phyloP scores from a whole-genome alignment of 37 sponge, comb jelly and placozoan genomes.

The Axinella damicornis region DNA sequence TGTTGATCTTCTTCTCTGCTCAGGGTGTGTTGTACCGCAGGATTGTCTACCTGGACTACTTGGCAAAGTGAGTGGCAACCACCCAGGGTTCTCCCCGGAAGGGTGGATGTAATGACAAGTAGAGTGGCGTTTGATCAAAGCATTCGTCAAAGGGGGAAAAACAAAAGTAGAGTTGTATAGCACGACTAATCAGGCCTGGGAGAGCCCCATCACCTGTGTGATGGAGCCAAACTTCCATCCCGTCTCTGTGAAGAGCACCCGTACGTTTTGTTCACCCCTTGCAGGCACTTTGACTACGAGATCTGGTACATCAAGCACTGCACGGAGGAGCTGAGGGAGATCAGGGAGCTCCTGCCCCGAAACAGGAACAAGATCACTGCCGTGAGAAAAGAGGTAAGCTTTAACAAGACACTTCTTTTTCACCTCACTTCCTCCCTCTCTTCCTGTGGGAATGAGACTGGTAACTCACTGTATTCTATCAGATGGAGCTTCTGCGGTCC shows the following conservation, averaged over 20 bases:
- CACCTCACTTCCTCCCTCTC: too few relatives aligned
- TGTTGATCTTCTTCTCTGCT: not conserved
- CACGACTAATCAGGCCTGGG: too few relatives aligned
- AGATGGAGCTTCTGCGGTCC: conserved; percentile 73
- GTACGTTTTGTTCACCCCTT: not conserved
- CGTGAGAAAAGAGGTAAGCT: conserved; percentile 50
- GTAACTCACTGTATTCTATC: not conserved
- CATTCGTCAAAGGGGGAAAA: too few relatives aligned
- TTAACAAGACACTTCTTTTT: too few relatives aligned
- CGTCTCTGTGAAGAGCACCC: too few relatives aligned
- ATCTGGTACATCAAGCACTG: conserved; percentile 71
- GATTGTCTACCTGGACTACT: conserved; percentile 74
- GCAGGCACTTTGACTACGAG: conserved; percentile 80
- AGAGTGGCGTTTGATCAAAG: too few relatives aligned
- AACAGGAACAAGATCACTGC: conserved; percentile 65
- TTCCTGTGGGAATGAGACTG: too few relatives aligned
- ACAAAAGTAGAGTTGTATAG: not conserved
- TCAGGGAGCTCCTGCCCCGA: conserved; percentile 60
- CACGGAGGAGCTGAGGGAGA: conserved; percentile 55
- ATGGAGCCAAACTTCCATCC: not conserved
- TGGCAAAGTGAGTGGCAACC: conserved; percentile 57
- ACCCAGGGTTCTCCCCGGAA: too few relatives aligned
- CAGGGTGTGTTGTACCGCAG: conserved; percentile 77
- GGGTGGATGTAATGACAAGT: too few relatives aligned
- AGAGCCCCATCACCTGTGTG: not conserved